Percentiles rank a stretch among this genome's conserved stretches.
Evolutionary conservation across 2,113 vertebrate genomes (phyloP).

Genomic region (Tetrao urogallus): DNA sequence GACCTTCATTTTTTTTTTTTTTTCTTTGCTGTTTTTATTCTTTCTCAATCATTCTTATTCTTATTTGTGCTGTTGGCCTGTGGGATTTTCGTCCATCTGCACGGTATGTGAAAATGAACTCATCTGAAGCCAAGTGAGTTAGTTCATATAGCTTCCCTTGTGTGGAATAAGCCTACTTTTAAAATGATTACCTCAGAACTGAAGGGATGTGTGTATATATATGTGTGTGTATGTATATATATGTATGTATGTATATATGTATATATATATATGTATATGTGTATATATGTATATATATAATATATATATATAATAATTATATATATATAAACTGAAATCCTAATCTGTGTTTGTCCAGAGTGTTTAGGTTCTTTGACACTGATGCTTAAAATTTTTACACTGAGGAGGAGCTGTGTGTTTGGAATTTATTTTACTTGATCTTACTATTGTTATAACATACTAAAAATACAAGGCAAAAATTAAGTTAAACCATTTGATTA

Average conservation of each 20-base stretch:
- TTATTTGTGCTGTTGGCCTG: background rate
- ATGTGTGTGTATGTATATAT: no score
- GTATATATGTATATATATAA: no score
- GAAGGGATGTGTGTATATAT: background rate
- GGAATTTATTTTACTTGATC: background rate
- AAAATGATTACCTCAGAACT: background rate
- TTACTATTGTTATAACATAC: slow-evolving; percentile 1
- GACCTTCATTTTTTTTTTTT: background rate
- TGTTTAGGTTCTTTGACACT: background rate
- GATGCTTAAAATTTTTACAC: background rate
- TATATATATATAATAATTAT: background rate
- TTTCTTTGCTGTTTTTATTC: background rate
- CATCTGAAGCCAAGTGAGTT: background rate
- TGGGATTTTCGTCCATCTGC: background rate
- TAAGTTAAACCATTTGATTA: slow-evolving; percentile 36
- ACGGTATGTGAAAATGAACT: background rate
- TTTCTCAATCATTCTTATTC: background rate
- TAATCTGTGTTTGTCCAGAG: background rate
- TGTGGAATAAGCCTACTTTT: background rate
- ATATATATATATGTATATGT: no score
- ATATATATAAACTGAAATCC: background rate
- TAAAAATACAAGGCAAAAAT: slow-evolving; percentile 50
- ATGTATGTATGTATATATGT: no score
- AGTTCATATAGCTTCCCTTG: background rate
- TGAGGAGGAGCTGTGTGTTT: background rate